These are phyloP conservation scores for Pagrus major DNA, from an alignment of 2,113 vertebrate genomes.

Conservation along the genomic window DNA sequence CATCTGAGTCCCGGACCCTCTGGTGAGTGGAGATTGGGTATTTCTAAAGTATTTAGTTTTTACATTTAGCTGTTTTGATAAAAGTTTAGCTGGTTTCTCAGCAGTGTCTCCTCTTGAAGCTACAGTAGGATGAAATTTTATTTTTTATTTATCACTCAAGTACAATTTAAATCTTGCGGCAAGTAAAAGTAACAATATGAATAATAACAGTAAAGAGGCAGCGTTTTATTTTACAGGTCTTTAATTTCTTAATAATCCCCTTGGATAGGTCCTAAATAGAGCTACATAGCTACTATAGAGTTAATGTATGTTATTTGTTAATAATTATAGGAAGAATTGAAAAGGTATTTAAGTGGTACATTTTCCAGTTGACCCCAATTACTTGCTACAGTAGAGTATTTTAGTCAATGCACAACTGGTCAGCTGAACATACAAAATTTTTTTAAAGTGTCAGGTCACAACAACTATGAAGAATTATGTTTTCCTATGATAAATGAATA, in stretches of 20 bases:
- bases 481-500: background rate
- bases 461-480: background rate
- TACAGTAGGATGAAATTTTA: background rate
- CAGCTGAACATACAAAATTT: background rate
- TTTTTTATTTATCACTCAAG: background rate
- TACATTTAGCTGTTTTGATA: background rate
- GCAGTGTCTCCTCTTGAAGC: background rate
- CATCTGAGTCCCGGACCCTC: background rate
- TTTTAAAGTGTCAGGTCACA: no score
- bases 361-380: no score
- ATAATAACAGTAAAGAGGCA: background rate
- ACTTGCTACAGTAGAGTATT: no score
- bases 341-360: background rate
- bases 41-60: background rate
- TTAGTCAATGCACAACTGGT: background rate
- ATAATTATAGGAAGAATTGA: background rate
- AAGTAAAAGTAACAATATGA: background rate
- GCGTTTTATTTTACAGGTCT: no score
- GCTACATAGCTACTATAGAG: no score
- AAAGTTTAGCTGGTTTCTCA: background rate
- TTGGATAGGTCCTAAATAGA: background rate
- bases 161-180: background rate
- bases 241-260: no score
- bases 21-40: constrained; percentile 27
- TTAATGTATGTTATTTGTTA: background rate